These are phyloP conservation scores for Dromius quadrimaculatus DNA, from an alignment of 2,888 invertebrate genomes.

Conservation along the genomic window DNA sequence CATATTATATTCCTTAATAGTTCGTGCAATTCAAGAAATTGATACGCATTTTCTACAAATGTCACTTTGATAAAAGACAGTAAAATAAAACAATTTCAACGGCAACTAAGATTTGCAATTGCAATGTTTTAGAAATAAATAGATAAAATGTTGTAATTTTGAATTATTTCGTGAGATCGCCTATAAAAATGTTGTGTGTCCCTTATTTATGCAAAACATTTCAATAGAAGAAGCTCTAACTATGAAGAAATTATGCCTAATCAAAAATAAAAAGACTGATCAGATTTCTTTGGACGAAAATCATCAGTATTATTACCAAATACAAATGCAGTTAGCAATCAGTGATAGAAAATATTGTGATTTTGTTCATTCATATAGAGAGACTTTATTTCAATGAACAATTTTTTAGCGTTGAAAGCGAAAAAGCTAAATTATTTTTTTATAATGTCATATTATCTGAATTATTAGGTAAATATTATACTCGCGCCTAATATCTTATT, in stretches of 20 bases:
- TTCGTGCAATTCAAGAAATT: no score
- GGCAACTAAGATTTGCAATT: no score
- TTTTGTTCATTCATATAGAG: conserved; percentile 2
- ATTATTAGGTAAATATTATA: conserved; percentile 15
- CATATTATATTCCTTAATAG: no score
- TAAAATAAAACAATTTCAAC: no score
- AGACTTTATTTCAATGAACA: conserved; percentile 10
- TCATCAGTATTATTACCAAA: neutral
- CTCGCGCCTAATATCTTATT: neutral
- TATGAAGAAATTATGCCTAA: neutral
- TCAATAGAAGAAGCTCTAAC: neutral
- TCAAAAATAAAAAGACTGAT: conserved; percentile 2
- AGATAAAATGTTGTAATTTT: no score
- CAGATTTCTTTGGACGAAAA: conserved; percentile 1
- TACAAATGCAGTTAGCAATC: conserved; percentile 13
- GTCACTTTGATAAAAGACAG: no score
- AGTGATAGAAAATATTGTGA: neutral
- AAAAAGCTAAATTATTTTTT: conserved; percentile 10
- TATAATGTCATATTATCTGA: neutral
- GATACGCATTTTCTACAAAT: no score
- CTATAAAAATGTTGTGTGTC: no score
- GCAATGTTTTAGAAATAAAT: no score
- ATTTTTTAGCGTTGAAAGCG: neutral
- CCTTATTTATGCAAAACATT: neutral
- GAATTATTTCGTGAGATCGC: no score